Evolutionary conservation across 2,113 vertebrate genomes (phyloP), one percentile per base, ranked within the genome.

Genomic region (Notarius lentiginosus): DNA sequence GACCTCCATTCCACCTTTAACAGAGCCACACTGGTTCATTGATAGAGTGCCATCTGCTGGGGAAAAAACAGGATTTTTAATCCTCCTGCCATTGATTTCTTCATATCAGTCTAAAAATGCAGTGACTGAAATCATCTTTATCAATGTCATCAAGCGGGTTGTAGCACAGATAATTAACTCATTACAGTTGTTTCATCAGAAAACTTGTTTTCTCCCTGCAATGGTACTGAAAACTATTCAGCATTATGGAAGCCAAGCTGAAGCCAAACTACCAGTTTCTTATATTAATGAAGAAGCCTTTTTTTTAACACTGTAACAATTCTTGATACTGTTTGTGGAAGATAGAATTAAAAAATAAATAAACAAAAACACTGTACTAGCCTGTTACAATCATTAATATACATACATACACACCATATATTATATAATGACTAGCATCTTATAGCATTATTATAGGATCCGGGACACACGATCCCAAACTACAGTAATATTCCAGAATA

Each of bases 31-130:
- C 7, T 49, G 49, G 1, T 22, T 83, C 30, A 76, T n/a, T 83
- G 61, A n/a, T 65, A 88, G 79, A 77, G 87, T 58, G 83, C 49
- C 79, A 88, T 80, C 84, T 86, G 30, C 76, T 86, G 84, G 76
- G 58, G 20, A 53, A 7, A 68, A 68, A 55, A 56, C 24, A 53
- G 4, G 15, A 63, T 49, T 14, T 79, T 66, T 41, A 55, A 77
- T 65, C 41, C 24, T n/a, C 7, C 2, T 79, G 24, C n/a, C 47
- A 66, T 10, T 77, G 27, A 10, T 58, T 11, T 12, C 17, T 79
- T 79, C 14, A 34, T 58, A 20, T 56, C 27, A 79, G 1, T 79
- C 27, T 9, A 70, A 34, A 49, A 56, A 70, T 30, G 11, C 14
- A 30, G 20, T 41, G 9, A 56, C 9, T 24, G 2, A 72, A 68